Evolutionary conservation across 2,888 invertebrate species (phyloP).

Genomic region (Miltochrista miniata): DNA sequence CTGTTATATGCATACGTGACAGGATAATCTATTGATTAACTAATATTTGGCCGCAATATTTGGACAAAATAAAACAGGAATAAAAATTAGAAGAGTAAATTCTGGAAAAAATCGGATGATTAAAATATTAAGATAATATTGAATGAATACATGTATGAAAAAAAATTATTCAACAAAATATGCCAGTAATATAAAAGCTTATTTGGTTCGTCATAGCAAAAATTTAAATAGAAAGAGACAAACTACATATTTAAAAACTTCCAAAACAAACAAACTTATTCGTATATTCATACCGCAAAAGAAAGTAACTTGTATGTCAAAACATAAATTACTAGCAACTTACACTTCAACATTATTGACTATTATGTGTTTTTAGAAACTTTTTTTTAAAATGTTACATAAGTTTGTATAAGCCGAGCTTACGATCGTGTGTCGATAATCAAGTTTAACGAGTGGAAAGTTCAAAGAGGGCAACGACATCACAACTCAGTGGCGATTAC

Average conservation of each 20-base stretch:
- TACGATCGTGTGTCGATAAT: conserved; percentile 68
- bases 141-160: background rate
- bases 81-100: too few species aligned
- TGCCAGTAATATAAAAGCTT: background rate
- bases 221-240: too few species aligned
- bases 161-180: background rate
- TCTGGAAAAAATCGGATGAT: background rate
- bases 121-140: background rate
- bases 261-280: too few species aligned
- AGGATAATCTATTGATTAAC: conserved; percentile 11
- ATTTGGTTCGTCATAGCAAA: too few species aligned
- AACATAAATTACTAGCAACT: conserved; percentile 12
- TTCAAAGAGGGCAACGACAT: conserved; percentile 72
- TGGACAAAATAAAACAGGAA: too few species aligned
- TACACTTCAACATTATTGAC: conserved; percentile 8
- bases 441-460: conserved; percentile 78
- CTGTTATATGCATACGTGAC: conserved; percentile 16
- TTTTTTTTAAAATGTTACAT: conserved; percentile 55
- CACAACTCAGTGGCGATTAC: conserved; percentile 49
- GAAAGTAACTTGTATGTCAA: conserved; percentile 3
- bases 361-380: conserved; percentile 41
- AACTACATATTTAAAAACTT: too few species aligned
- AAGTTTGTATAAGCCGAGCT: conserved; percentile 42
- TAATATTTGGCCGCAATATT: too few species aligned
- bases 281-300: background rate